Base-by-base conservation (phyloP, 2,888 invertebrate species). In the Erynnis tages region DNA sequence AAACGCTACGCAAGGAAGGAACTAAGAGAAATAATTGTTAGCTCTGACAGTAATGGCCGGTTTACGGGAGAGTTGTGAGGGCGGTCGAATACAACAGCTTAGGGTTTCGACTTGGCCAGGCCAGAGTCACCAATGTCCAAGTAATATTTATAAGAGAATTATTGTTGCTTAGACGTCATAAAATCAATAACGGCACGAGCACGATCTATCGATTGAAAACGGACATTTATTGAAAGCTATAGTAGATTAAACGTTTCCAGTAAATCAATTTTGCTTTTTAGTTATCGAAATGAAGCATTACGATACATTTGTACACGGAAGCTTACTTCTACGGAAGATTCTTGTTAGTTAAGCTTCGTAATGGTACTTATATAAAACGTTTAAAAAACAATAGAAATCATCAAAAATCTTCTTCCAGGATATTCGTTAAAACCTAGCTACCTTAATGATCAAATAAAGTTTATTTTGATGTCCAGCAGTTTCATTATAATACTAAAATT, bases 1-100 rank as follows among this genome's bases (percentile, higher is more conserved):
- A 58, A 49, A 64, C 65, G 58, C 54, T 55, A 44, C 52, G 59
- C 62, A 50, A 63, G 62, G 65, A 64, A 71, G 70, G 66, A 79
- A 75, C 67, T 63, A 58, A 66, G 58, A 61, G 65, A 58, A 73
- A 73, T 80, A 79, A 79, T 78, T 73, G 71, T 65, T 56, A 65
- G 63, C 58, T 62, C 55, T 56, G 53, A 55, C 54, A 59, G 66
- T 76, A 77, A 76, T 79, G 63, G 67, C 62, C 55, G 66, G 71
- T 66, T 68, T 69, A 63, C 61, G 63, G 60, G 52, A 56, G 55
- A 68, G 63, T 72, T 72, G 72, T 71, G 69, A 73, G 66, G 63
- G 56, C 59, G 60, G 58, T 53, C 55, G 56, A 59, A 62, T 54
- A 54, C 32, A 54, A 53, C 58, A 52, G 16, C 11, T 11, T 45